Percentiles rank a stretch among this genome's conserved stretches.
These are phyloP conservation scores for Sebastes hubbsi DNA, from an alignment of 2,797 vertebrate genomes.

Conservation along the genomic window DNA sequence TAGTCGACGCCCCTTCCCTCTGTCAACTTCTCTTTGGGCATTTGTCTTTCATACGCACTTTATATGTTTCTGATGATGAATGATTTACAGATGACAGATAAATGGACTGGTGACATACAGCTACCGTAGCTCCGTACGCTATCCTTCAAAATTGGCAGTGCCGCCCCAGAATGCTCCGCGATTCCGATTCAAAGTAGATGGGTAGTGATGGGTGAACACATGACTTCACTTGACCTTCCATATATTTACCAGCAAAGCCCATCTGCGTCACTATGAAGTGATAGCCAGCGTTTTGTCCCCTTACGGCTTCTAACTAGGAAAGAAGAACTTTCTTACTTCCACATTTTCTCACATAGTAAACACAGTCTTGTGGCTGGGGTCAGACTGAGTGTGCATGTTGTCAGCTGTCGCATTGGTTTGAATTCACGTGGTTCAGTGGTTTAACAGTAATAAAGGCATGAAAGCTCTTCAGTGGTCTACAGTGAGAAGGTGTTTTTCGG, in stretches of 20 bases:
- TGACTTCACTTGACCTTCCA: neutral
- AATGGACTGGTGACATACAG: too few relatives aligned
- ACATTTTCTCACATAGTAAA: constrained; percentile 1
- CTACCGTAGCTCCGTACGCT: too few relatives aligned
- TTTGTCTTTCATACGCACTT: too few relatives aligned
- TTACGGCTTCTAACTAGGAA: neutral
- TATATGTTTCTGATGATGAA: too few relatives aligned
- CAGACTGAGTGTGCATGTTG: constrained; percentile 3
- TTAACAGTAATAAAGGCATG: neutral
- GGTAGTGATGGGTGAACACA: neutral
- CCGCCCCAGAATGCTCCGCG: too few relatives aligned
- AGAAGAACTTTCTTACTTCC: neutral
- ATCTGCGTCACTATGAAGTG: neutral
- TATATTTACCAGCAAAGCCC: too few relatives aligned
- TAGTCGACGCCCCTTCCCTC: too few relatives aligned
- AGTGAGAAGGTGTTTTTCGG: neutral
- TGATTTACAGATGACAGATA: too few relatives aligned
- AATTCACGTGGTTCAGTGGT: constrained; percentile 11
- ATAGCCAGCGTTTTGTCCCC: neutral
- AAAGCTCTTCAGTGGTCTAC: neutral
- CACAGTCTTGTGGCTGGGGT: neutral
- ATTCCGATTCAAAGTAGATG: too few relatives aligned
- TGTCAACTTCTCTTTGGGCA: too few relatives aligned
- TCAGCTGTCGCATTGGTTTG: neutral
- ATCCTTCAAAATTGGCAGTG: too few relatives aligned